A percentile compares a stretch with the other conserved stretches of the same genome.
Evolutionary conservation across 2,113 vertebrate genomes (phyloP).

Genomic region (Paradoxurus hermaphroditus): DNA sequence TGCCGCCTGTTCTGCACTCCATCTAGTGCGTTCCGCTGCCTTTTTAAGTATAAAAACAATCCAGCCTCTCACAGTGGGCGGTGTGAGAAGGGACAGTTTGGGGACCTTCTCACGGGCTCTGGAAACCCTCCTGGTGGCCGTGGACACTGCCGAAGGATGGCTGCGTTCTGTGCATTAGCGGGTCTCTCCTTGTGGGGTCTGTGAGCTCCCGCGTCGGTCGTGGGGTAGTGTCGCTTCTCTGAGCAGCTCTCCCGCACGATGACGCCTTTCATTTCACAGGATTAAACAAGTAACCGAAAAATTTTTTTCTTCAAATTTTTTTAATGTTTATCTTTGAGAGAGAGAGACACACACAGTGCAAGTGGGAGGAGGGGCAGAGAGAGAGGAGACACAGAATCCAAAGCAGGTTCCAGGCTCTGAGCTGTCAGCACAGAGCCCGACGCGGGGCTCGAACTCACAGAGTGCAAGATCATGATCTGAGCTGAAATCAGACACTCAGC

Average conservation of each 20-base stretch:
- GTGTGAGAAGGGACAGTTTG: neutral
- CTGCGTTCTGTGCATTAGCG: no score
- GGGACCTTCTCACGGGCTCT: neutral
- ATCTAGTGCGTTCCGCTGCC: neutral
- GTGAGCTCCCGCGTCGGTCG: no score
- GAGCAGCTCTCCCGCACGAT: neutral
- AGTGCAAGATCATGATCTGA: no score
- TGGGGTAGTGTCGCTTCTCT: neutral
- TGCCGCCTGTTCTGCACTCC: neutral
- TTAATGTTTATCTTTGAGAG: no score
- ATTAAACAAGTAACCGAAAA: neutral
- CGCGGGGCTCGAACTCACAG: no score
- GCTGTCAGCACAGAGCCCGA: no score
- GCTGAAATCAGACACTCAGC: no score
- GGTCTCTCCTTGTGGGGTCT: neutral
- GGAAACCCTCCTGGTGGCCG: neutral
- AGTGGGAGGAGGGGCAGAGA: no score
- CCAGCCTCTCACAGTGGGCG: neutral
- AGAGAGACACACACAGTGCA: no score
- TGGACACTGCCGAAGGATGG: neutral
- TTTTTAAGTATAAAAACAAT: neutral
- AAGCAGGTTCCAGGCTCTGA: no score
- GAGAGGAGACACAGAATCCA: no score
- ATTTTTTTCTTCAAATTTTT: no score
- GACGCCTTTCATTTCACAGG: neutral